Evolutionary conservation across 2,113 vertebrate species (phyloP), one percentile per base, ranked within the genome.

Genomic region (Heterochromis multidens): DNA sequence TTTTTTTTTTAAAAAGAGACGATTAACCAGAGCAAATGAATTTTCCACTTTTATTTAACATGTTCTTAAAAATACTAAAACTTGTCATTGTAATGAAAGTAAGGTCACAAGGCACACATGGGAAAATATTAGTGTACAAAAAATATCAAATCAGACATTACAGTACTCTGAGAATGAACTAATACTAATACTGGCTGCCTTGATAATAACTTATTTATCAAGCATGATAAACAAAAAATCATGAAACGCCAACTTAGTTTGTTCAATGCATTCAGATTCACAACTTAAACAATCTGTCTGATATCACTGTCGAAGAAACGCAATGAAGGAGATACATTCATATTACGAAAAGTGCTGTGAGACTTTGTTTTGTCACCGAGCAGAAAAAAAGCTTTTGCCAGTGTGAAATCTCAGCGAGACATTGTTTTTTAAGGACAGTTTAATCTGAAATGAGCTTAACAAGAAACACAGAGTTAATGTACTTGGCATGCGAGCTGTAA

Each of bases 291-390:
- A 63, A 27, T 60, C 0, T 3, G 57, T 79, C 54, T 60, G 21
- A 46, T 16, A 23, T 59, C 35, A 33, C 0, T 1, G 0, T 46
- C 3, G 4, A 3, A 14, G 6, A 8, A n/a, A 35, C 40, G 65
- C 33, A 0, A n/a, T 7, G 10, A 40, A 79, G 29, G n/a, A 80
- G 78, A 84, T 79, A 88, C 59, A 84, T 87, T 89, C 80, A 86
- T 8, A 37, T 21, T 35, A 52, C 63, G 25, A 82, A 46, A 88
- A 74, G 72, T 23, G 1, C 25, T 25, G 19, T 1, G 1, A 60
- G 25, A 29, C 31, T 81, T 49, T 80, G 37, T 33, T 35, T n/a
- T 63, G 21, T 80, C 3, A 61, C 25, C 23, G 6, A 79, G 17
- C 57, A 16, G 57, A 58, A 35, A 40, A 35, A 29, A 12, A 46